These are phyloP conservation scores for Shinisaurus crocodilurus DNA, from an alignment of 2,113 vertebrate species.

Conservation along the genomic window DNA sequence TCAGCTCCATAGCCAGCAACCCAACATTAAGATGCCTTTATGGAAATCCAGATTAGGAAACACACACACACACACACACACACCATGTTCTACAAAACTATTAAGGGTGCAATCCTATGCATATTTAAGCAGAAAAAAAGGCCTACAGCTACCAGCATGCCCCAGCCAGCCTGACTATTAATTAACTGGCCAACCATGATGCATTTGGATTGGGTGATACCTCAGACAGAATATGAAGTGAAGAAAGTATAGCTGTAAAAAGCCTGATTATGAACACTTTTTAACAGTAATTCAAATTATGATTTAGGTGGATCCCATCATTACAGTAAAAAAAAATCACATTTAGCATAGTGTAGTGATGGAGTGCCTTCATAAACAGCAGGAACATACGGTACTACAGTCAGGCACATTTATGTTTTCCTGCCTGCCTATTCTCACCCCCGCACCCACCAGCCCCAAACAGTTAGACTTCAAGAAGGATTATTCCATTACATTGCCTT, in stretches of 20 bases:
- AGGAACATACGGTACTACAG: slow-evolving; percentile 34
- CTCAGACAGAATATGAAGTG: background rate
- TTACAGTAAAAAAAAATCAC: slow-evolving; percentile 47
- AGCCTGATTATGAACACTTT: slow-evolving; percentile 28
- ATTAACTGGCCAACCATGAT: background rate
- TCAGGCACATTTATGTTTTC: slow-evolving; percentile 49
- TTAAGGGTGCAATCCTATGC: background rate
- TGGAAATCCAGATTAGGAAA: background rate
- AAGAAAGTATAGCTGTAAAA: slow-evolving; percentile 1
- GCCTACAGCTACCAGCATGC: too few relatives aligned
- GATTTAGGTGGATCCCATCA: slow-evolving; percentile 20
- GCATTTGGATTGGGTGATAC: background rate
- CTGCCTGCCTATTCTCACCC: slow-evolving; percentile 30
- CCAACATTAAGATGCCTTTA: background rate
- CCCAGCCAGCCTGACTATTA: background rate
- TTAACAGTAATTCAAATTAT: slow-evolving; percentile 24
- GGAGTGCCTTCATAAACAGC: slow-evolving; percentile 49
- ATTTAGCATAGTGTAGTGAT: slow-evolving; percentile 22
- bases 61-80: background rate
- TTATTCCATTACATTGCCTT: slow-evolving; percentile 60
- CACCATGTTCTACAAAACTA: background rate
- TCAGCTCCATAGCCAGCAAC: background rate
- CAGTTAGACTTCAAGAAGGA: slow-evolving; percentile 53
- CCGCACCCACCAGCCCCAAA: background rate
- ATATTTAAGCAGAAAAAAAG: too few relatives aligned